Conservation (phyloP, 1,140 invertebrate species). For the Heliconius eleuchia region DNA sequence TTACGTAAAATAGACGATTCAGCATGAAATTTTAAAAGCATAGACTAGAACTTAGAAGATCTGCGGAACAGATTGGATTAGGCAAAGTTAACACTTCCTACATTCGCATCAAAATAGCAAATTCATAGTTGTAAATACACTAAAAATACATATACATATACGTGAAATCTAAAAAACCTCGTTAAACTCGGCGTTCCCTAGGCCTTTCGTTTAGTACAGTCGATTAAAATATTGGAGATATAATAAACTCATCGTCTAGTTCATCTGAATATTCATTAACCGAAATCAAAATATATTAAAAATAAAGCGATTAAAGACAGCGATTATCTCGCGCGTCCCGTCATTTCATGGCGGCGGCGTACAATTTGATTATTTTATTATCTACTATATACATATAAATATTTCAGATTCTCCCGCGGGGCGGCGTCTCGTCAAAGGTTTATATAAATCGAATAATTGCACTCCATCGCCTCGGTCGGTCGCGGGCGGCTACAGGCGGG, state of each 20-base stretch:
- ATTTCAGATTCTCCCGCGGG: conserved; percentile 19
- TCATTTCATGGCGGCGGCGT: conserved; percentile 37
- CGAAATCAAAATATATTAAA: conserved; percentile 24
- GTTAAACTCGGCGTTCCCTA: conserved; percentile 22
- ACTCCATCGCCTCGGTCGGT: conserved; percentile 32
- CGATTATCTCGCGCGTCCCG: conserved; percentile 32
- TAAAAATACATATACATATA: conserved; percentile 20
- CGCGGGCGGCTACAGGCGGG: conserved; percentile 46
- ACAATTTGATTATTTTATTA: conserved; percentile 35
- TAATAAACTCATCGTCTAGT: conserved; percentile 19
- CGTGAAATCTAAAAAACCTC: conserved; percentile 16
- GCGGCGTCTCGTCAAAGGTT: conserved; percentile 14
- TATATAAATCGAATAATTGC: conserved; percentile 38
- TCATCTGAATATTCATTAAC: conserved; percentile 18
- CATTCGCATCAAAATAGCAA: conserved; percentile 58
- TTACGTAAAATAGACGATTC: conserved; percentile 35
- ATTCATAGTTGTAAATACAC: conserved; percentile 38
- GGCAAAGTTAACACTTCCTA: conserved; percentile 48
- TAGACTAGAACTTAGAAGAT: conserved; percentile 71
- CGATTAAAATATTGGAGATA: conserved; percentile 16
- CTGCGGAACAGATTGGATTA: conserved; percentile 55
- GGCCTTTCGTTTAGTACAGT: conserved; percentile 34
- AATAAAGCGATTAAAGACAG: conserved; percentile 31
- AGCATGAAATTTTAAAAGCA: conserved; percentile 58
- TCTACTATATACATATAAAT: conserved; percentile 47